Evolutionary conservation across 2,888 invertebrate genomes (phyloP).

Genomic region (Dicranocentrus wangi): DNA sequence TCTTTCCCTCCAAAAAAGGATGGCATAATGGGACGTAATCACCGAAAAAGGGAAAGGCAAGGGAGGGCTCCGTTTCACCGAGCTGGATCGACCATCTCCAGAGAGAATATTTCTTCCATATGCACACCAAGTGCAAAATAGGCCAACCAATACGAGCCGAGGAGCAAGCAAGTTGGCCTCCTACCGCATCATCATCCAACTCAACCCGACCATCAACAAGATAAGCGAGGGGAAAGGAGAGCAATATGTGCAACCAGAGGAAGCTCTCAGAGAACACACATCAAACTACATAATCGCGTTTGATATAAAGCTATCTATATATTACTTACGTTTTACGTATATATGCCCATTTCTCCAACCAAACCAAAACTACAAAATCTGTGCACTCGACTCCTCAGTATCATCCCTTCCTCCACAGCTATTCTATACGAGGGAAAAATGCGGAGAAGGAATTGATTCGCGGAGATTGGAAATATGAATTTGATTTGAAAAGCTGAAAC

Average conservation of each 20-base stretch:
- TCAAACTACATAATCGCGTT: slow-evolving; percentile 28
- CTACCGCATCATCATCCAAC: slow-evolving; percentile 12
- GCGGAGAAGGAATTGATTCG: slow-evolving; percentile 34
- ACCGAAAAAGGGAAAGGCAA: not conserved
- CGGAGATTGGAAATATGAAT: not conserved
- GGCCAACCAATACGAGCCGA: slow-evolving; percentile 10
- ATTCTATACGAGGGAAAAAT: not conserved
- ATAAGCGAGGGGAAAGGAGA: slow-evolving; percentile 51
- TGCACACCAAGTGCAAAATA: not conserved
- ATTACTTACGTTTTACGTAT: not conserved
- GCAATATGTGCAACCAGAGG: slow-evolving; percentile 30
- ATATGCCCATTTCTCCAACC: too few species aligned
- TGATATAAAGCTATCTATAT: not conserved
- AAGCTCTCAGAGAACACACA: too few species aligned
- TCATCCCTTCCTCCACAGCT: not conserved
- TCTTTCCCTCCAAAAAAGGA: slow-evolving; percentile 16
- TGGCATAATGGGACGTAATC: slow-evolving; percentile 42
- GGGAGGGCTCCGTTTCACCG: slow-evolving; percentile 37
- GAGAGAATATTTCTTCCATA: slow-evolving; percentile 6
- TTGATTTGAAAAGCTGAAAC: slow-evolving; percentile 25
- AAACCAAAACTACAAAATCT: too few species aligned
- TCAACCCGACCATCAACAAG: slow-evolving; percentile 58
- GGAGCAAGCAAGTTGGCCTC: not conserved
- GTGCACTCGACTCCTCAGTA: not conserved
- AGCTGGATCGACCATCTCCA: not conserved